These are phyloP conservation scores for Timandra comae DNA, from an alignment of 2,888 invertebrate species.

Conservation along the genomic window DNA sequence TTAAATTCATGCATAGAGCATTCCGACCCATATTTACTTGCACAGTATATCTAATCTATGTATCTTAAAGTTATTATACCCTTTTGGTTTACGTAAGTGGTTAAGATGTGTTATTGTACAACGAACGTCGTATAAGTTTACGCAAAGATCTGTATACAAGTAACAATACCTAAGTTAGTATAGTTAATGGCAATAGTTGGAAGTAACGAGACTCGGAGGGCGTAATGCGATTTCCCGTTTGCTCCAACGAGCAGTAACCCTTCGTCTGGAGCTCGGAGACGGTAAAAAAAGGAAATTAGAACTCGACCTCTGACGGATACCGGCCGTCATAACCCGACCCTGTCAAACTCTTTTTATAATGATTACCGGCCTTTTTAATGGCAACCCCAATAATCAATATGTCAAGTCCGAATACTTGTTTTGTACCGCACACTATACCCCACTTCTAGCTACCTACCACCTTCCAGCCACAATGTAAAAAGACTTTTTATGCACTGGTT, in stretches of 20 bases:
- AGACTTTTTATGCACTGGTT: conserved; percentile 31
- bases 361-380: conserved; percentile 18
- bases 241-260: conserved; percentile 12
- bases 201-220: conserved; percentile 5
- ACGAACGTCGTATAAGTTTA: too few relatives aligned
- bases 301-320: conserved; percentile 16
- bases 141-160: too few relatives aligned
- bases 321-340: conserved; percentile 22
- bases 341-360: conserved; percentile 17
- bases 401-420: conserved; percentile 15
- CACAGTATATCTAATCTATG: too few relatives aligned
- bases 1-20: too few relatives aligned
- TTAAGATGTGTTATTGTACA: too few relatives aligned
- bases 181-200: conserved; percentile 2
- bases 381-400: conserved; percentile 14
- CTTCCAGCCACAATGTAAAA: conserved; percentile 24
- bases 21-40: too few relatives aligned
- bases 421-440: too few relatives aligned
- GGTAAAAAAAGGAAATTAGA: conserved; percentile 22
- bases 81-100: too few relatives aligned
- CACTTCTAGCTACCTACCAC: neutral
- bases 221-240: conserved; percentile 15
- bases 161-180: too few relatives aligned
- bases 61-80: too few relatives aligned
- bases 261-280: neutral